phyloP scores from a whole-genome alignment of 2,888 invertebrate species.

The Nomada lathburiana region DNA sequence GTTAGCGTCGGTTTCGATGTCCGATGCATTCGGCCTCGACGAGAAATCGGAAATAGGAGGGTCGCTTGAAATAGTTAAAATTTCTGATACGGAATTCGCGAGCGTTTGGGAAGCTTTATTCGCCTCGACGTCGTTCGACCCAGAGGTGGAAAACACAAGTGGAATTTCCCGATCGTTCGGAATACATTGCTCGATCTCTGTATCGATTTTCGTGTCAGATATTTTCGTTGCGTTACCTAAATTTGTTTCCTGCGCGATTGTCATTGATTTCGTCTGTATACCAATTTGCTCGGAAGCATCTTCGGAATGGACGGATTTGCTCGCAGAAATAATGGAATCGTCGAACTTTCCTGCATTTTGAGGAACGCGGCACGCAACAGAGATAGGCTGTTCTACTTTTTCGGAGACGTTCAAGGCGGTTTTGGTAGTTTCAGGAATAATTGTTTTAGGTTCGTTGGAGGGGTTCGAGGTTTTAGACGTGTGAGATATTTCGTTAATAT shows the following conservation, averaged over 20 bases:
- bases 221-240: not conserved
- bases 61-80: slow-evolving; percentile 54
- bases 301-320: not conserved
- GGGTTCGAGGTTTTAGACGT: not conserved
- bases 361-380: slow-evolving; percentile 58
- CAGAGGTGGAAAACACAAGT: slow-evolving; percentile 2
- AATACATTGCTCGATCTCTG: not conserved
- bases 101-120: slow-evolving; percentile 22
- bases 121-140: slow-evolving; percentile 20
- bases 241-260: not conserved
- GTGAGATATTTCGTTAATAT: not conserved
- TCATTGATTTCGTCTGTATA: not conserved
- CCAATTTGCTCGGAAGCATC: not conserved
- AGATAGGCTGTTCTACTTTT: slow-evolving; percentile 68
- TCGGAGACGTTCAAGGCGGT: slow-evolving; percentile 57
- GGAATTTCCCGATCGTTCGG: not conserved
- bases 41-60: slow-evolving; percentile 23
- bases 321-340: slow-evolving; percentile 34
- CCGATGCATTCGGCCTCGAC: slow-evolving; percentile 22
- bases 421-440: not conserved
- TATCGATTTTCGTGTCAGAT: not conserved
- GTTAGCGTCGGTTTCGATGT: slow-evolving; percentile 45
- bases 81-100: slow-evolving; percentile 27
- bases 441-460: not conserved
- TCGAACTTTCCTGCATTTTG: slow-evolving; percentile 49